A percentile compares a stretch with the other conserved stretches of the same genome.
phyloP scores from a whole-genome alignment of 2,113 vertebrate genomes.

The Pomatorhinus ruficollis region DNA sequence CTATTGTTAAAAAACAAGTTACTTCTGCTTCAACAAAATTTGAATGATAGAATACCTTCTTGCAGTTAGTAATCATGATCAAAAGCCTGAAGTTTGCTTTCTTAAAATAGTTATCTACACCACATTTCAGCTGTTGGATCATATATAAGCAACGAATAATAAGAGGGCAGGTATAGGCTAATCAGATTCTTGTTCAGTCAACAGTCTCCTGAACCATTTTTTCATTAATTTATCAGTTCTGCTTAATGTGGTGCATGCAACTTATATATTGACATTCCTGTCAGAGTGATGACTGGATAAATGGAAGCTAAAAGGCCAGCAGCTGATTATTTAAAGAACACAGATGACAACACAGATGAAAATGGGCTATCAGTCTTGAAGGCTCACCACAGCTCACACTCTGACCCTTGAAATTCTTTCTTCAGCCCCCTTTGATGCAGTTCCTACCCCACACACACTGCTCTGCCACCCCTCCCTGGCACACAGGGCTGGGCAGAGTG shows the following conservation, averaged over 20 bases:
- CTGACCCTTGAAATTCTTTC: background rate
- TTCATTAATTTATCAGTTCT: background rate
- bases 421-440: background rate
- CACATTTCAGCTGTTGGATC: background rate
- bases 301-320: background rate
- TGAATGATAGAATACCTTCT: background rate
- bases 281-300: background rate
- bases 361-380: background rate
- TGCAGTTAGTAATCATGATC: background rate
- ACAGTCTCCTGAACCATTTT: background rate
- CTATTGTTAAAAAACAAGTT: background rate
- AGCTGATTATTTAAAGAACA: background rate
- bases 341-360: background rate
- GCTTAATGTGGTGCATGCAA: background rate
- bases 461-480: fast-evolving
- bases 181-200: background rate
- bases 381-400: background rate
- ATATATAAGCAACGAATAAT: background rate
- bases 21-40: background rate
- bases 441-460: background rate
- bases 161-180: background rate
- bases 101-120: background rate
- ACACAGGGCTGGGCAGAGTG: background rate
- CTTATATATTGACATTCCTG: background rate
- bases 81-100: background rate